Evolutionary conservation across 2,113 vertebrate genomes (phyloP).

Genomic region (Bostrychus sinensis): DNA sequence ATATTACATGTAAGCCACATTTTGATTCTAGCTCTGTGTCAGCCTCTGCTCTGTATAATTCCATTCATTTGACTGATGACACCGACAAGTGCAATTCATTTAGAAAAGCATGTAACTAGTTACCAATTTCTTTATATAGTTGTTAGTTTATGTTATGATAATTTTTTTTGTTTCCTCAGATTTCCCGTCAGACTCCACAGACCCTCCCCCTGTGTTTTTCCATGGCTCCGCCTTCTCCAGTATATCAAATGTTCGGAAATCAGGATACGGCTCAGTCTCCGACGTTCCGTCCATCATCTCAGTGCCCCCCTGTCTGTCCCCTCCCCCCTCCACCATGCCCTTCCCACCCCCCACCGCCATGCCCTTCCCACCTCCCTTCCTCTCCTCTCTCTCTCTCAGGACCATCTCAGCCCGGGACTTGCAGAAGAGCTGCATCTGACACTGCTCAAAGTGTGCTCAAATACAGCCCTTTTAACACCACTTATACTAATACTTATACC

Average conservation of each 20-base stretch:
- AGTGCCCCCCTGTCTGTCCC: conserved; percentile 73
- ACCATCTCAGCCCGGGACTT: conserved; percentile 79
- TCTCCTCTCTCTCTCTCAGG: conserved; percentile 67
- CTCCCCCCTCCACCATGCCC: conserved; percentile 61
- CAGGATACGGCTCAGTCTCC: conserved; percentile 72
- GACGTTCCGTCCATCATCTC: conserved; percentile 79
- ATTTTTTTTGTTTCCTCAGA: conserved; percentile 45
- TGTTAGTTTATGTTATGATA: not conserved
- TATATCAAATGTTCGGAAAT: conserved; percentile 25
- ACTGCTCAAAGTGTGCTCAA: not conserved
- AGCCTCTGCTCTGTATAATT: not conserved
- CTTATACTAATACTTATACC: not conserved
- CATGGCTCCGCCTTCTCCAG: conserved; percentile 49
- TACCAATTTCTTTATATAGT: not conserved
- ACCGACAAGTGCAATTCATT: not conserved
- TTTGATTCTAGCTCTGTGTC: too few species aligned
- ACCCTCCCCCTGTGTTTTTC: conserved; percentile 64
- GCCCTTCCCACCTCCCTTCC: conserved; percentile 67
- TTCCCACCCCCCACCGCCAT: conserved; percentile 58
- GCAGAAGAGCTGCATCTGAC: conserved; percentile 76
- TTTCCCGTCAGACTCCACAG: conserved; percentile 61
- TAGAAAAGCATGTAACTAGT: not conserved
- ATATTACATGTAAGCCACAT: too few species aligned
- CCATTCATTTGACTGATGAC: not conserved
- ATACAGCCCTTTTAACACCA: not conserved